Conservation (phyloP, 2,888 invertebrate species). For the Anagyrus pseudococci region DNA sequence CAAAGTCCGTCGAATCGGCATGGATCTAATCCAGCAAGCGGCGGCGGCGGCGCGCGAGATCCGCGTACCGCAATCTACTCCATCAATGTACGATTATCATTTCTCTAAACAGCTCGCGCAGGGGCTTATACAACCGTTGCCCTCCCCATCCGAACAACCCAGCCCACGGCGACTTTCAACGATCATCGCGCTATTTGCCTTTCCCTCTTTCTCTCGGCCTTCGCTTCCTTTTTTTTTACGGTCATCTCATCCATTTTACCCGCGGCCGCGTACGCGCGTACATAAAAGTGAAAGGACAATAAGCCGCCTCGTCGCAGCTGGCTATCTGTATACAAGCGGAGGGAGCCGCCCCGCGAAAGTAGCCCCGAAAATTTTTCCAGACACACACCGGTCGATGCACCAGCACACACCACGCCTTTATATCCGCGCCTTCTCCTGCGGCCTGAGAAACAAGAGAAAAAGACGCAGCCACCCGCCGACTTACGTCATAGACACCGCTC, state of each 20-base stretch:
- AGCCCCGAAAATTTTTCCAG: too few relatives aligned
- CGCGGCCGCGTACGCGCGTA: not conserved
- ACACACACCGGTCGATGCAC: too few relatives aligned
- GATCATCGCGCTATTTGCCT: not conserved
- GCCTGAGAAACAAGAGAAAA: not conserved
- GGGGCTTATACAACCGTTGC: not conserved
- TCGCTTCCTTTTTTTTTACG: not conserved
- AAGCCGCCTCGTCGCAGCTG: not conserved
- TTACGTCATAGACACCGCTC: not conserved
- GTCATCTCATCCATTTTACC: not conserved
- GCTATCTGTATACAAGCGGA: too few relatives aligned
- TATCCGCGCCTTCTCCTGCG: too few relatives aligned
- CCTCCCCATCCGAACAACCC: not conserved
- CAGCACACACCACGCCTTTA: too few relatives aligned
- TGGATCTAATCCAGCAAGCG: not conserved
- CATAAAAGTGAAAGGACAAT: conserved; percentile 23
- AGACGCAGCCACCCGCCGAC: not conserved
- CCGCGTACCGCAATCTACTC: not conserved
- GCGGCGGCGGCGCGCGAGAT: too few relatives aligned
- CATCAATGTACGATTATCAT: not conserved
- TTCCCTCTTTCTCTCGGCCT: not conserved
- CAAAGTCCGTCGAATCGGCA: not conserved
- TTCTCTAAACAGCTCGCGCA: not conserved
- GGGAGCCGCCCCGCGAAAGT: not conserved
- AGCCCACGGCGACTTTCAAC: not conserved